phyloP scores from a whole-genome alignment of 2,113 vertebrate species.

The Malurus cyaneus region DNA sequence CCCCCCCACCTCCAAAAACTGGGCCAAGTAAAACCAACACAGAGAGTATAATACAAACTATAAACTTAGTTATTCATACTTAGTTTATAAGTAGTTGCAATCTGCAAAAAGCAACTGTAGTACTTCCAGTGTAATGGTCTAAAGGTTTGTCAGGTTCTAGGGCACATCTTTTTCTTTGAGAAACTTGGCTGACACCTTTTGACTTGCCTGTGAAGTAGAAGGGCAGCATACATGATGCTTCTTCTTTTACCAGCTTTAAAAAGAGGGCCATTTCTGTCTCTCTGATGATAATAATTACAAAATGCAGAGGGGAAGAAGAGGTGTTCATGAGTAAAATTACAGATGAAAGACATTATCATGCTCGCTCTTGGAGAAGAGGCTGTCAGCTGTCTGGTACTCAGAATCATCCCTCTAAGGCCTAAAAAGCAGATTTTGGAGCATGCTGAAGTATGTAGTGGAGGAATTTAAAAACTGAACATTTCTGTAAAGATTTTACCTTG shows the following conservation, averaged over 20 bases:
- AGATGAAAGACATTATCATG: background rate
- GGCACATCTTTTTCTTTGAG: background rate
- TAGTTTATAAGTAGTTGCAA: too few relatives aligned
- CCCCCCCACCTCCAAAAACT: too few relatives aligned
- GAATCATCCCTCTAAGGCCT: background rate
- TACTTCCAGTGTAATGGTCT: background rate
- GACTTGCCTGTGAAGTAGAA: background rate
- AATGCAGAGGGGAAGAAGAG: background rate
- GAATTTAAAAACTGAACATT: background rate
- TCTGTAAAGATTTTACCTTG: background rate
- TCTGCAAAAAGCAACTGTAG: background rate
- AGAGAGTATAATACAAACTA: background rate
- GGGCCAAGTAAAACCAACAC: too few relatives aligned
- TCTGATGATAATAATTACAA: background rate
- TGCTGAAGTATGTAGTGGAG: background rate
- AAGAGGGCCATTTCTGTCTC: background rate
- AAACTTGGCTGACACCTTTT: background rate
- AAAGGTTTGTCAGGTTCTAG: background rate
- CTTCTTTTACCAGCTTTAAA: background rate
- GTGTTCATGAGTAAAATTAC: background rate
- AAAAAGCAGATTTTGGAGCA: background rate
- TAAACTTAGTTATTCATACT: background rate
- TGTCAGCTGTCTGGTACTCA: background rate
- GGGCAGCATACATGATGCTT: background rate
- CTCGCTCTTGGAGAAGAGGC: background rate